A percentile compares a stretch with the other conserved stretches of the same genome.
Evolutionary conservation across 2,797 vertebrate genomes (phyloP).

Genomic region (Cuculus canorus): DNA sequence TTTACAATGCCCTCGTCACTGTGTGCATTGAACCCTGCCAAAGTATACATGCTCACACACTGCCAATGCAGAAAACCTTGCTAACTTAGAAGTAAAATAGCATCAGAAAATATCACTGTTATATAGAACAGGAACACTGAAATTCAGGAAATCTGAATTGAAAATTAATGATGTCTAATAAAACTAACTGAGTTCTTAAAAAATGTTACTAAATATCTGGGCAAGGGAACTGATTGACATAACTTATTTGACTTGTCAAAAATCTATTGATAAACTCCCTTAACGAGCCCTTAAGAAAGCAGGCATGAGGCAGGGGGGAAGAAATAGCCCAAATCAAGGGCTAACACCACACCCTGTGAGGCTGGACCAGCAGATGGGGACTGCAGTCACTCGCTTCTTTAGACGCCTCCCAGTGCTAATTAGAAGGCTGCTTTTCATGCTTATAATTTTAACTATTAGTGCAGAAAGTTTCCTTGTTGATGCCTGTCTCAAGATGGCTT

Average conservation of each 20-base stretch:
- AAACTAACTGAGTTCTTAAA: not conserved
- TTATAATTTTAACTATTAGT: not conserved
- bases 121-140: not conserved
- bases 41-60: not conserved
- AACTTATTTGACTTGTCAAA: not conserved
- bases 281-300: not conserved
- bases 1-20: not conserved
- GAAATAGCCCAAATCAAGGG: not conserved
- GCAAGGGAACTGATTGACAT: not conserved
- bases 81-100: not conserved
- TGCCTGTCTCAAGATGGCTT: not conserved
- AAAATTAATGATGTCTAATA: not conserved
- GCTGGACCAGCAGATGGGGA: not conserved
- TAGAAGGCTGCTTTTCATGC: slow-evolving; percentile 25
- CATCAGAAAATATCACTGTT: not conserved
- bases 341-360: not conserved
- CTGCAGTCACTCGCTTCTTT: slow-evolving; percentile 31
- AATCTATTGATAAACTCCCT: not conserved
- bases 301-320: not conserved
- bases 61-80: not conserved
- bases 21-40: not conserved
- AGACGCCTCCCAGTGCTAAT: not conserved
- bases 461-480: slow-evolving; percentile 17
- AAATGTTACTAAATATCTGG: not conserved
- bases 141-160: not conserved